Evolutionary conservation across 2,113 vertebrate species (phyloP).

Genomic region (Cephalopholis sonnerati): DNA sequence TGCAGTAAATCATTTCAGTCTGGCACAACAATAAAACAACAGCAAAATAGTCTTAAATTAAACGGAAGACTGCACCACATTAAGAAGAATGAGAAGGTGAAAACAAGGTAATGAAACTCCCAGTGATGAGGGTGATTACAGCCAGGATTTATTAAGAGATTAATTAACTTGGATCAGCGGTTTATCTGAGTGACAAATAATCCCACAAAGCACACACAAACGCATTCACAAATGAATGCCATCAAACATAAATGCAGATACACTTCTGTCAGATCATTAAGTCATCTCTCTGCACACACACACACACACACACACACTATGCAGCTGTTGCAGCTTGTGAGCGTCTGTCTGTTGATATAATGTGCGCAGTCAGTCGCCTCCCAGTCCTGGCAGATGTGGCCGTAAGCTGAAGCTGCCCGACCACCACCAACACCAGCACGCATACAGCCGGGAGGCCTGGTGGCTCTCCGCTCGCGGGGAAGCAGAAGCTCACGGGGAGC

Average conservation of each 20-base stretch:
- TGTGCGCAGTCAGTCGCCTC: conserved; percentile 74
- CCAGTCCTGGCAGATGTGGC: conserved; percentile 70
- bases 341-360: conserved; percentile 67
- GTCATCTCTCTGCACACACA: conserved; percentile 25
- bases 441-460: conserved; percentile 34
- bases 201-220: conserved; percentile 17
- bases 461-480: conserved; percentile 61
- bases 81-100: conserved; percentile 23
- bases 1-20: neutral
- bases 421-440: conserved; percentile 36
- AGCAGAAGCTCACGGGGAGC: conserved; percentile 57
- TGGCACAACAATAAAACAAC: conserved; percentile 25
- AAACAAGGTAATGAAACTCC: conserved; percentile 57
- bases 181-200: conserved; percentile 6
- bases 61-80: conserved; percentile 18
- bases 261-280: conserved; percentile 47
- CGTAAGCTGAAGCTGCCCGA: conserved; percentile 50
- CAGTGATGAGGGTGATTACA: conserved; percentile 2
- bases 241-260: conserved; percentile 10
- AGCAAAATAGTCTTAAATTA: conserved; percentile 22
- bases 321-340: conserved; percentile 39
- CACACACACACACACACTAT: neutral
- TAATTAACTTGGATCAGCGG: neutral
- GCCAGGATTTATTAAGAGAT: conserved; percentile 32
- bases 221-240: neutral